phyloP scores from a whole-genome alignment of 2,113 vertebrate species.

The Myodes glareolus region DNA sequence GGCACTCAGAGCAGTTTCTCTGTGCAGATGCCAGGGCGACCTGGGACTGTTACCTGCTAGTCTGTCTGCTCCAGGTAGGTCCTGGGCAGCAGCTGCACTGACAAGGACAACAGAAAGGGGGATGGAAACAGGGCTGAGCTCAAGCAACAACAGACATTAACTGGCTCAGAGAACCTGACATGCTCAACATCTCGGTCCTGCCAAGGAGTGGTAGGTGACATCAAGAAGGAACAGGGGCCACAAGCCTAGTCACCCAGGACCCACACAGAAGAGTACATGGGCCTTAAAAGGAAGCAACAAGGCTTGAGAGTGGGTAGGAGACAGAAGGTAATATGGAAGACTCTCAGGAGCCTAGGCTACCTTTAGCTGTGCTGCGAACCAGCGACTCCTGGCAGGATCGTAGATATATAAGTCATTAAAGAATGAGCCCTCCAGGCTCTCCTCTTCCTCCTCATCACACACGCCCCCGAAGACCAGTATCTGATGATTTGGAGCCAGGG shows the following conservation, averaged over 20 bases:
- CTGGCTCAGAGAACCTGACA: neutral
- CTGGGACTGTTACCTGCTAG: neutral
- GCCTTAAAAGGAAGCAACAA: neutral
- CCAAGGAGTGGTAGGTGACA: neutral
- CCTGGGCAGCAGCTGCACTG: neutral
- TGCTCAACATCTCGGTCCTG: neutral
- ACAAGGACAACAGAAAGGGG: neutral
- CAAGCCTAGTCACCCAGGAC: neutral
- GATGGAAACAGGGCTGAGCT: neutral
- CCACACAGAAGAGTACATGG: neutral
- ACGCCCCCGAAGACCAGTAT: slow-evolving; percentile 95
- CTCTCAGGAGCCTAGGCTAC: slow-evolving; percentile 76
- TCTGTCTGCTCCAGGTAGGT: neutral
- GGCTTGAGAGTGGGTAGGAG: neutral
- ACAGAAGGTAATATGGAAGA: too few relatives aligned
- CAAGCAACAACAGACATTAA: neutral
- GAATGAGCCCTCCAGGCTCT: slow-evolving; percentile 94
- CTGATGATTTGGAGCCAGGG: slow-evolving; percentile 87
- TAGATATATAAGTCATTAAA: slow-evolving; percentile 94
- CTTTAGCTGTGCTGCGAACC: slow-evolving; percentile 92
- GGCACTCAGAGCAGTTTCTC: neutral
- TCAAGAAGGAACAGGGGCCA: neutral
- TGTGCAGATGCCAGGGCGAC: neutral
- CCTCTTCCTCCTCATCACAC: slow-evolving; percentile 96
- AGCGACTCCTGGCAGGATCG: slow-evolving; percentile 92